Evolutionary conservation across 2,888 invertebrate genomes (phyloP).

Genomic region (Nebria brevicollis): DNA sequence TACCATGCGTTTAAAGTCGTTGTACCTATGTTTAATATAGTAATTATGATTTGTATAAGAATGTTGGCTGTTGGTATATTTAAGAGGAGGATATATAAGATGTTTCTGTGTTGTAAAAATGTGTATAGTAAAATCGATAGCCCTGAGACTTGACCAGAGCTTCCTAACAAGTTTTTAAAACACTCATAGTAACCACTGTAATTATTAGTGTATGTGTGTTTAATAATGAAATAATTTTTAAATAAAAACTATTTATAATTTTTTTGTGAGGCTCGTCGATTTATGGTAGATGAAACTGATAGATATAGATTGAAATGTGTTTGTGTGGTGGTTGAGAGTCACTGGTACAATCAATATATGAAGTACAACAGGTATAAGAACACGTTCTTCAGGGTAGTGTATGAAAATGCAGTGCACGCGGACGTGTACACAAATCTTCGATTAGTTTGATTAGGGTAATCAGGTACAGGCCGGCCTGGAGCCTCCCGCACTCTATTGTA

Average conservation of each 20-base stretch:
- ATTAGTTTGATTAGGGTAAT: conserved; percentile 58
- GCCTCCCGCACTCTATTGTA: conserved; percentile 35
- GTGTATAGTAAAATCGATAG: conserved; percentile 39
- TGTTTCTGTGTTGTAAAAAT: conserved; percentile 26
- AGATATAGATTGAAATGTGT: background rate
- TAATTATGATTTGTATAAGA: conserved; percentile 36
- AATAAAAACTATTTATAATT: no score
- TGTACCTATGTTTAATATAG: conserved; percentile 30
- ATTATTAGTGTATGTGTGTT: no score
- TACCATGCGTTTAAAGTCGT: background rate
- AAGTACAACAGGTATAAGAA: conserved; percentile 16
- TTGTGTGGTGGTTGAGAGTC: background rate
- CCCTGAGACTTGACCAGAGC: conserved; percentile 20
- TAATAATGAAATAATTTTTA: no score
- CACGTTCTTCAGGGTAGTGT: conserved; percentile 7
- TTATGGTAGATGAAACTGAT: background rate
- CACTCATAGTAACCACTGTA: background rate
- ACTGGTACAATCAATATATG: background rate
- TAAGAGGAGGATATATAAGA: background rate
- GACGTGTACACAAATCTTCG: conserved; percentile 53
- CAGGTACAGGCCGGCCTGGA: conserved; percentile 50
- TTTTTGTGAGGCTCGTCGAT: background rate
- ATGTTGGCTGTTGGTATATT: conserved; percentile 21
- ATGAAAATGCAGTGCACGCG: conserved; percentile 7
- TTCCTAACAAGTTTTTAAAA: conserved; percentile 18